Evolutionary conservation across 2,113 vertebrate genomes (phyloP).

Genomic region (Callorhinus ursinus): DNA sequence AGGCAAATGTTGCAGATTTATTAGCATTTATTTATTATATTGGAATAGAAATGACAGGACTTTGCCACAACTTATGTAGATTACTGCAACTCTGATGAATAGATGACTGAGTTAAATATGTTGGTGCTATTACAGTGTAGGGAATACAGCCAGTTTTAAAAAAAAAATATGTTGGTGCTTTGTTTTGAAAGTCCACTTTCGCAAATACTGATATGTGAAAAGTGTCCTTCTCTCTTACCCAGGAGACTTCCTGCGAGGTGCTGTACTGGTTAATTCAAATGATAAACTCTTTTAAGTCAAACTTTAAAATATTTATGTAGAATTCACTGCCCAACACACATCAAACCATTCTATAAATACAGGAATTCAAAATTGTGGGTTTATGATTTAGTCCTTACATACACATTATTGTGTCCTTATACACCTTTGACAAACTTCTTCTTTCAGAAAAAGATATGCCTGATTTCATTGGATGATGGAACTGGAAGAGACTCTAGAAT

Average conservation of each 20-base stretch:
- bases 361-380: background rate
- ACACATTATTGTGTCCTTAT: background rate
- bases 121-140: background rate
- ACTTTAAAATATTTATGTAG: background rate
- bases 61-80: background rate
- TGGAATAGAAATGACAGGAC: background rate
- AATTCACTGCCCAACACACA: background rate
- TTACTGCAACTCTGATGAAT: background rate
- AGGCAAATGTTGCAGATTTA: background rate
- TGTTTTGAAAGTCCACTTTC: background rate
- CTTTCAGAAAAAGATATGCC: background rate
- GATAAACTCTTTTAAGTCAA: background rate
- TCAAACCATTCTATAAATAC: background rate
- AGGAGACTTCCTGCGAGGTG: background rate
- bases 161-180: background rate
- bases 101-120: background rate
- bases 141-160: background rate
- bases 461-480: background rate
- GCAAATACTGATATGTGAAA: background rate
- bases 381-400: background rate
- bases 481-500: background rate
- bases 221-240: background rate
- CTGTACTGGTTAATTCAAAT: background rate
- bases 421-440: background rate
- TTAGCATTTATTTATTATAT: background rate